Conservation (phyloP, 2,113 vertebrate species). For the Recurvirostra avosetta region DNA sequence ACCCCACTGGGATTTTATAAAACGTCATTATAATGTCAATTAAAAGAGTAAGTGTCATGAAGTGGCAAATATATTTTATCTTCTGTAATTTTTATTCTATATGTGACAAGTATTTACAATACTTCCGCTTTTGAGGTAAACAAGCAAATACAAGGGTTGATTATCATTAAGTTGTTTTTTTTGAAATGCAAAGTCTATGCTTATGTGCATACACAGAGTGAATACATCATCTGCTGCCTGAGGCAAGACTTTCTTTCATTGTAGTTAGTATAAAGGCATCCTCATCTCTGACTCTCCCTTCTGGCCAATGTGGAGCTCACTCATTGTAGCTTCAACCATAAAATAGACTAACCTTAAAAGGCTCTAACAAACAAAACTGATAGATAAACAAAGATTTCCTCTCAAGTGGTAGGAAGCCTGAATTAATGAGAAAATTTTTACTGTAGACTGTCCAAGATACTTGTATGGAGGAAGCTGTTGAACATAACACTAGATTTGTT, state of each 20-base stretch:
- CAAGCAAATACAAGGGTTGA: neutral
- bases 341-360: neutral
- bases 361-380: neutral
- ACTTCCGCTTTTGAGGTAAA: neutral
- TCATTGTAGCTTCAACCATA: neutral
- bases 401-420: neutral
- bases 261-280: neutral
- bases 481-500: neutral
- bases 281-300: neutral
- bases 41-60: neutral
- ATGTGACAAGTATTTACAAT: neutral
- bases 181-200: neutral
- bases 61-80: neutral
- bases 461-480: neutral
- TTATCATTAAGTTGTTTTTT: neutral
- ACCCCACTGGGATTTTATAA: neutral
- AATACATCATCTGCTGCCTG: neutral
- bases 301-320: neutral
- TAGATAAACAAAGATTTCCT: neutral
- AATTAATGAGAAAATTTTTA: neutral
- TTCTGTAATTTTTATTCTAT: neutral
- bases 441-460: neutral
- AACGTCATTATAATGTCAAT: neutral
- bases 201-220: neutral
- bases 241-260: neutral